phyloP scores from a whole-genome alignment of 1,140 invertebrate species.

The Atta texana region DNA sequence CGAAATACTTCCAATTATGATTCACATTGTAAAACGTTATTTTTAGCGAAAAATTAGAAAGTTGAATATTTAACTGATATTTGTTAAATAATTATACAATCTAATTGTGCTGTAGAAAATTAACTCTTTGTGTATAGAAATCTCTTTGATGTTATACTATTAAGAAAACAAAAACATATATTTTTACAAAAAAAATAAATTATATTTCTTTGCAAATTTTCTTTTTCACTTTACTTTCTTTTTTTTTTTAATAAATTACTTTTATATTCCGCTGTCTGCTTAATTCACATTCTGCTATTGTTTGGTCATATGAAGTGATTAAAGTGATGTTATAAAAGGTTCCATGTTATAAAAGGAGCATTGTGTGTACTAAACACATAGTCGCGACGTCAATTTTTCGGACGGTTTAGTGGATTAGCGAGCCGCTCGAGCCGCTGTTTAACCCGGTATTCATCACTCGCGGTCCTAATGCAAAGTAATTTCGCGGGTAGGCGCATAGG shows the following conservation, averaged over 20 bases:
- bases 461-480: constrained; percentile 70
- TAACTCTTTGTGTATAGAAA: background rate
- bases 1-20: background rate
- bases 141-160: constrained; percentile 19
- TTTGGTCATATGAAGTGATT: background rate
- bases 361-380: background rate
- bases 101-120: constrained; percentile 40
- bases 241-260: constrained; percentile 11
- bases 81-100: constrained; percentile 23
- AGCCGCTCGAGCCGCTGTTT: constrained; percentile 28
- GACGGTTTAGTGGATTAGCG: constrained; percentile 34
- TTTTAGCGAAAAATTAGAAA: background rate
- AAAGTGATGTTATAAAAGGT: background rate
- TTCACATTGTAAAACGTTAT: background rate
- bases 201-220: constrained; percentile 11
- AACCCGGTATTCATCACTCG: constrained; percentile 60
- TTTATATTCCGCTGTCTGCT: background rate
- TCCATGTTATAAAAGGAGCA: constrained; percentile 2
- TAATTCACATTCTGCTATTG: background rate
- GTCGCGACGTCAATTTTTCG: constrained; percentile 24
- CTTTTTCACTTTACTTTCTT: background rate
- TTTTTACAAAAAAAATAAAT: constrained; percentile 7
- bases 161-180: background rate
- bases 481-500: constrained; percentile 68
- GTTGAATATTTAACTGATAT: constrained; percentile 17